These are phyloP conservation scores for Dipodomys stephensi DNA, from an alignment of 2,113 vertebrate genomes.

Conservation along the genomic window DNA sequence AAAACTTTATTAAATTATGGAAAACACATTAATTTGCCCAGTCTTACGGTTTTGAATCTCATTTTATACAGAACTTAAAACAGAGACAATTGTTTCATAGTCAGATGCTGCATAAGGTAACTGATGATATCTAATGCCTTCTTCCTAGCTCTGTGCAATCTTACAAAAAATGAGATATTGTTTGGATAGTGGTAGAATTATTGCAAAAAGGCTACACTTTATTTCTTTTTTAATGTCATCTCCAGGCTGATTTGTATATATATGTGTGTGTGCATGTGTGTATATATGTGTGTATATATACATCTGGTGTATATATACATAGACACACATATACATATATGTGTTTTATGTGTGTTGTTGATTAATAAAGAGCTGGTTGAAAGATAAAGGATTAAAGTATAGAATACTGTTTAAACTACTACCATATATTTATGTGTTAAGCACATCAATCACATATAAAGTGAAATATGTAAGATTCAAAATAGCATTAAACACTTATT, in stretches of 20 bases:
- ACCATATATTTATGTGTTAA: not conserved
- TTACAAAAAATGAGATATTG: not conserved
- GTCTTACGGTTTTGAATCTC: not conserved
- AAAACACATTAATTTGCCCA: slow-evolving; percentile 17
- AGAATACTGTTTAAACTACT: not conserved
- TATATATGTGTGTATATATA: no score
- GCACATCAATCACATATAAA: not conserved
- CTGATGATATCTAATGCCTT: not conserved
- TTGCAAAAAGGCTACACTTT: not conserved
- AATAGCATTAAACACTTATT: slow-evolving; percentile 33
- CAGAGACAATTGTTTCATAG: slow-evolving; percentile 3
- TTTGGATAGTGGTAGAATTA: not conserved
- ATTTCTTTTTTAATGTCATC: not conserved
- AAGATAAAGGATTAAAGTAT: not conserved
- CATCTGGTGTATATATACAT: no score
- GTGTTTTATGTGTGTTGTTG: no score
- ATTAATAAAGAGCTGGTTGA: not conserved
- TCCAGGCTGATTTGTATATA: not conserved
- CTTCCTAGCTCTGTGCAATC: not conserved
- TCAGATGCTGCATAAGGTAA: not conserved
- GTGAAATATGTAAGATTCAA: slow-evolving; percentile 30
- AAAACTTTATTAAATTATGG: not conserved
- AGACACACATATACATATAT: no score
- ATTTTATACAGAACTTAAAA: not conserved
- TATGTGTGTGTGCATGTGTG: no score